These are phyloP conservation scores for Sterrhoptilus dennistouni DNA, from an alignment of 2,113 vertebrate species.

Conservation along the genomic window DNA sequence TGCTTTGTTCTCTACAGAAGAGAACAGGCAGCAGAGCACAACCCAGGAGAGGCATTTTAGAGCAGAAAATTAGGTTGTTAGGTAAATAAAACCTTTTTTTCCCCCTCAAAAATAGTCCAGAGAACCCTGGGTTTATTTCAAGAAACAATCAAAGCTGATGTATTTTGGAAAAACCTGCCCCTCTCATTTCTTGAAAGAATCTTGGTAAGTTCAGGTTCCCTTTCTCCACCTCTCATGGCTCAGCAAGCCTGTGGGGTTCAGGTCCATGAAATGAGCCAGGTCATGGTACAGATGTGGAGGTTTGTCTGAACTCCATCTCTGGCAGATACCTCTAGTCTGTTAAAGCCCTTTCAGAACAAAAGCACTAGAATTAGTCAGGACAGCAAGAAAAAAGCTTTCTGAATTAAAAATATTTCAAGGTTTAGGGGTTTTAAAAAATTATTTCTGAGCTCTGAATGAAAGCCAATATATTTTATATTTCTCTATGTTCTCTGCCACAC, in stretches of 20 bases:
- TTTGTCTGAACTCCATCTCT: background rate
- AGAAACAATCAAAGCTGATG: background rate
- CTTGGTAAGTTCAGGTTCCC: background rate
- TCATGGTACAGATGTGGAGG: background rate
- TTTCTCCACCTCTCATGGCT: background rate
- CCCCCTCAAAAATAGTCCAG: background rate
- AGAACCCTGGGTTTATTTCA: background rate
- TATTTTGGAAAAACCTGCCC: background rate
- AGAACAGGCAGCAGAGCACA: background rate
- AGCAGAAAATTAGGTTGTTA: background rate
- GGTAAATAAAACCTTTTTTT: background rate
- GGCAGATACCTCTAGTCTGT: background rate
- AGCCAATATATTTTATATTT: background rate
- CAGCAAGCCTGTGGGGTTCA: background rate
- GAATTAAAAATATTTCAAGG: background rate
- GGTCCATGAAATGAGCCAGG: background rate
- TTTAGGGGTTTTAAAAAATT: rapidly evolving
- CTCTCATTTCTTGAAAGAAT: background rate
- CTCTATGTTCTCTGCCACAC: background rate
- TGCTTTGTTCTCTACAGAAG: background rate
- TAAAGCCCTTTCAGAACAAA: background rate
- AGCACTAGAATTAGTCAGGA: background rate
- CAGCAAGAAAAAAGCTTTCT: background rate
- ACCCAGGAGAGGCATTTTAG: background rate
- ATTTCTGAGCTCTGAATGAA: background rate